These are phyloP conservation scores for Kryptolebias marmoratus DNA, from an alignment of 2,113 vertebrate genomes.

Conservation along the genomic window DNA sequence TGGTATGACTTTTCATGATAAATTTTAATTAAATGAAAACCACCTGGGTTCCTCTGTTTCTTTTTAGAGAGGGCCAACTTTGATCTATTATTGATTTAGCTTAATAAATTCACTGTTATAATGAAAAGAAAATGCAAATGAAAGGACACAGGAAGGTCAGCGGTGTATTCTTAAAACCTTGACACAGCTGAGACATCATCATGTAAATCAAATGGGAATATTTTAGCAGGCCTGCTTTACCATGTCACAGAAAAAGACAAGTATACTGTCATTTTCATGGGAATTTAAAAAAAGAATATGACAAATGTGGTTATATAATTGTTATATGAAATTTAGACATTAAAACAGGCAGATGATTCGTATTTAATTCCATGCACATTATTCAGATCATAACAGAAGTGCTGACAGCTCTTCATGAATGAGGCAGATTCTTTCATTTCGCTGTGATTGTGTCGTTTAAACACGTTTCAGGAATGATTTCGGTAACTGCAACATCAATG, in stretches of 20 bases:
- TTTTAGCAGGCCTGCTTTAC: not conserved
- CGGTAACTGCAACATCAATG: not conserved
- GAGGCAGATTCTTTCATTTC: not conserved
- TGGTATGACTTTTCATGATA: not conserved
- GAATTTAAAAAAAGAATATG: not conserved
- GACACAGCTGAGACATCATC: conserved; percentile 15
- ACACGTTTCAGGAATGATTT: not conserved
- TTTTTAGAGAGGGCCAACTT: conserved; percentile 12
- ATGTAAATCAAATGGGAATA: conserved; percentile 10
- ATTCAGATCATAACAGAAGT: not conserved
- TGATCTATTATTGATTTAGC: conserved; percentile 34
- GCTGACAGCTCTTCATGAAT: not conserved
- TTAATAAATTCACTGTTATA: conserved; percentile 25
- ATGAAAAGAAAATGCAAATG: conserved; percentile 39
- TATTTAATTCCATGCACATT: rapidly evolving
- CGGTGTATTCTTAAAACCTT: not conserved
- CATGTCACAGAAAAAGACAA: not conserved
- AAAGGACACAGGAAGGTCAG: conserved; percentile 17
- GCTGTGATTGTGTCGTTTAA: not conserved
- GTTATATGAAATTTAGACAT: not conserved
- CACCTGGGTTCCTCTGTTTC: not conserved
- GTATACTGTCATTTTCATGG: no score
- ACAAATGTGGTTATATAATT: not conserved
- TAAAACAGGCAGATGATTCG: not conserved
- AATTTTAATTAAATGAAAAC: conserved; percentile 15